Percentiles rank a stretch among this genome's conserved stretches.
Evolutionary conservation across 2,113 vertebrate species (phyloP).

Genomic region (Brachyhypopomus gauderio): DNA sequence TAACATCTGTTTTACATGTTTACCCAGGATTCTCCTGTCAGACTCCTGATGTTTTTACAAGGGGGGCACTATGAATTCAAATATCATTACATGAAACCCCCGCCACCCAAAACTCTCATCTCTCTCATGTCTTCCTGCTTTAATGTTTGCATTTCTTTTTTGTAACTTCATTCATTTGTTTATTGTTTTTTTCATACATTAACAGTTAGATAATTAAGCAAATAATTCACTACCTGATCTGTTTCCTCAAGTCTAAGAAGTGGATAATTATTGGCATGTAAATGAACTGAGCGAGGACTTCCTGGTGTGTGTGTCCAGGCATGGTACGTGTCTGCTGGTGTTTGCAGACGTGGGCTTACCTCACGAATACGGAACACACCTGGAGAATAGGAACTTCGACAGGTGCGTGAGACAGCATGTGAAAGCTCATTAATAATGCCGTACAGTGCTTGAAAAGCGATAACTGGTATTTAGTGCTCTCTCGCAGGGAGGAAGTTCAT

Average conservation of each 20-base stretch:
- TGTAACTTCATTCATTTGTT: neutral
- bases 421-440: constrained; percentile 30
- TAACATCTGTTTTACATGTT: neutral
- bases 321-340: constrained; percentile 10
- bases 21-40: neutral
- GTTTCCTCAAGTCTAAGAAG: neutral
- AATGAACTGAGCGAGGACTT: neutral
- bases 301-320: neutral
- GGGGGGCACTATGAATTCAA: neutral
- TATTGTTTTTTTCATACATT: no score
- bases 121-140: no score
- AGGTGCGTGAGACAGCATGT: constrained; percentile 18
- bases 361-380: neutral
- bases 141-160: neutral
- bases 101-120: neutral
- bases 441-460: neutral
- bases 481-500: constrained; percentile 31
- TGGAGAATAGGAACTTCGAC: constrained; percentile 6
- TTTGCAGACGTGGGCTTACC: constrained; percentile 11
- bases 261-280: neutral
- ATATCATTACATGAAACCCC: neutral
- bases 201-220: no score
- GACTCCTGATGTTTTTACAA: neutral
- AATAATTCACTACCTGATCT: neutral
- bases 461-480: constrained; percentile 21